These are phyloP conservation scores for Manis javanica DNA, from an alignment of 2,797 vertebrate species.

Conservation along the genomic window DNA sequence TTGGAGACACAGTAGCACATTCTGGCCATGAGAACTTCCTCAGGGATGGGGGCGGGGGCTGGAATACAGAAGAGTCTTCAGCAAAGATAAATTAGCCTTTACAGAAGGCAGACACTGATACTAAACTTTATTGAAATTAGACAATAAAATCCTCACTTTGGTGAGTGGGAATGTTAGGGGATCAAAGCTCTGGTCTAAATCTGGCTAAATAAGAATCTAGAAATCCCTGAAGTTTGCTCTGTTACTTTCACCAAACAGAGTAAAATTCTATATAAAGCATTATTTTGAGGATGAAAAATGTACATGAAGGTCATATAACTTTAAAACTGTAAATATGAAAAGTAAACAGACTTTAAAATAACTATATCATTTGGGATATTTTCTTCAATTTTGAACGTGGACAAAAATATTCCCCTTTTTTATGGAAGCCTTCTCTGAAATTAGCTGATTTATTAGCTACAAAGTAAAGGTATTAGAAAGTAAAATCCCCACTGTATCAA, in stretches of 20 bases:
- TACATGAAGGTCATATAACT: neutral
- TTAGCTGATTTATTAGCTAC: neutral
- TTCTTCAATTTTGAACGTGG: constrained; percentile 5
- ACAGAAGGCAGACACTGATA: neutral
- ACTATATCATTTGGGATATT: neutral
- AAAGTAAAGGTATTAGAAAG: neutral
- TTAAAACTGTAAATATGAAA: constrained; percentile 13
- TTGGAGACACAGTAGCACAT: neutral
- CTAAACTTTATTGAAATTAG: neutral
- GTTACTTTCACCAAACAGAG: neutral
- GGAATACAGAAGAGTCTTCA: neutral
- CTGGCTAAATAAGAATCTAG: neutral
- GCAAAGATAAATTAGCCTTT: neutral
- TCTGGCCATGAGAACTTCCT: neutral
- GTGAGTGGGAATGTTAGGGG: neutral
- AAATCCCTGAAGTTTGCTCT: neutral
- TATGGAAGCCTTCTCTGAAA: neutral
- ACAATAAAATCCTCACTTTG: neutral
- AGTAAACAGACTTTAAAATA: constrained; percentile 13
- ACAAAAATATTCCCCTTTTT: neutral
- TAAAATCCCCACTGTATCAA: neutral
- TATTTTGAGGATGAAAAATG: neutral
- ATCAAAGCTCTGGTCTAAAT: neutral
- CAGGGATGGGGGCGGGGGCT: neutral
- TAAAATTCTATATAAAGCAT: neutral